Evolutionary conservation across 2,888 invertebrate species (phyloP).

Genomic region (Caenorhabditis sp.): DNA sequence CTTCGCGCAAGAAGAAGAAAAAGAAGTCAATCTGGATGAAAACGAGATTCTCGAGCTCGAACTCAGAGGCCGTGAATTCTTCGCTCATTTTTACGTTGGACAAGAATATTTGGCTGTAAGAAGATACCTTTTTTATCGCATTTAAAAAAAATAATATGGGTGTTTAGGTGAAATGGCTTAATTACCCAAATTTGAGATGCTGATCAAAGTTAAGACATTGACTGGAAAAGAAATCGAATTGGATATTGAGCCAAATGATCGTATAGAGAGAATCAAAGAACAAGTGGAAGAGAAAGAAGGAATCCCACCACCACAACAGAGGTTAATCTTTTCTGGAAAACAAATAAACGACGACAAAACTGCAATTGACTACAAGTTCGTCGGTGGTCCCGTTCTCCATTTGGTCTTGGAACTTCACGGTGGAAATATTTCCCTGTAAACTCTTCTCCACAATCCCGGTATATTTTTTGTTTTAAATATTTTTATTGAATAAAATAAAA

Average conservation of each 20-base stretch:
- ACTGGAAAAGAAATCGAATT: conserved; percentile 85
- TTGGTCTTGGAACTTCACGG: conserved; percentile 96
- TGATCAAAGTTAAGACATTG: conserved; percentile 72
- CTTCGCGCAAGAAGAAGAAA: too few relatives aligned
- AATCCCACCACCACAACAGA: conserved; percentile 97
- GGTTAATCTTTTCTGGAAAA: conserved; percentile 98
- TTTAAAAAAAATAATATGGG: too few relatives aligned
- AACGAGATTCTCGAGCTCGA: too few relatives aligned
- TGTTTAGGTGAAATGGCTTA: too few relatives aligned
- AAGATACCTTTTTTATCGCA: too few relatives aligned
- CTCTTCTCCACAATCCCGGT: neutral
- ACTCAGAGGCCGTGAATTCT: too few relatives aligned
- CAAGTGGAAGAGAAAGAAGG: conserved; percentile 99
- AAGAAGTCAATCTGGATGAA: too few relatives aligned
- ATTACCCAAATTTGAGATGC: too few relatives aligned
- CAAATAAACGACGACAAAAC: conserved; percentile 99
- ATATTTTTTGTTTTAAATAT: neutral
- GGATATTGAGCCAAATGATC: conserved; percentile 98
- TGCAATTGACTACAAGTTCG: conserved; percentile 94
- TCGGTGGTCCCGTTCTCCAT: conserved; percentile 98
- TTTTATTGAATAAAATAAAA: neutral
- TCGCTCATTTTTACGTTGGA: too few relatives aligned
- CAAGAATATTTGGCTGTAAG: too few relatives aligned
- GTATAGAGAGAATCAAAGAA: conserved; percentile 96
- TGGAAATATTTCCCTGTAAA: conserved; percentile 74